Conservation (phyloP, 1,140 invertebrate species). For the Agrilus planipennis region DNA sequence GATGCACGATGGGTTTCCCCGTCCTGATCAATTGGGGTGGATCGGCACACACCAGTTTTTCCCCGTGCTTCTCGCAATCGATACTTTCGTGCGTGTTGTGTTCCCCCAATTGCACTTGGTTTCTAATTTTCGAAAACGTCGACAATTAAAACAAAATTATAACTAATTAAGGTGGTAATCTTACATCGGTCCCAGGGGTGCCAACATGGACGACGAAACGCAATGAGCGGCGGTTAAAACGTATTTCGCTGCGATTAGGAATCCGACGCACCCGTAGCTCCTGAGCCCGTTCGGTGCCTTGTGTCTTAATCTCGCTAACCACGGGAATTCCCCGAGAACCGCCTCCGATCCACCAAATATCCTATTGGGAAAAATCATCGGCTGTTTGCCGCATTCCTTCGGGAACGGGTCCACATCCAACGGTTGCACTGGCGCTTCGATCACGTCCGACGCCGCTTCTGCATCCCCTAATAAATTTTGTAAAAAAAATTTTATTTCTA, state of each 20-base stretch:
- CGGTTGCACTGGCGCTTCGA: too few species aligned
- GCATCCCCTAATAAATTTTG: too few species aligned
- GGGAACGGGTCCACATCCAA: constrained; percentile 14
- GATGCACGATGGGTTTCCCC: constrained; percentile 32
- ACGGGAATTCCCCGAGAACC: constrained; percentile 42
- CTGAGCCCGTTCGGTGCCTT: constrained; percentile 13
- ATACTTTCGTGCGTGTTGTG: constrained; percentile 39
- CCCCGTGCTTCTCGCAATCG: constrained; percentile 39
- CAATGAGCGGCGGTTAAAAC: constrained; percentile 46
- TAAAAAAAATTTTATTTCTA: too few species aligned
- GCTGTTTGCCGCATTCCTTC: constrained; percentile 23
- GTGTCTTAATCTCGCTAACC: constrained; percentile 27
- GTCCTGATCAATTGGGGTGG: constrained; percentile 19
- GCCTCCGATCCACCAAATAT: constrained; percentile 32
- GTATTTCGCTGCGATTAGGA: constrained; percentile 36
- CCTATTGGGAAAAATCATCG: constrained; percentile 13
- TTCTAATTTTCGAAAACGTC: constrained; percentile 29
- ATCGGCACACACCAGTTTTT: constrained; percentile 21
- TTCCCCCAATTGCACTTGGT: constrained; percentile 48
- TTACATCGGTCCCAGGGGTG: constrained; percentile 18
- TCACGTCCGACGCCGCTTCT: too few species aligned
- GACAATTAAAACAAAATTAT: neutral
- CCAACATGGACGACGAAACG: constrained; percentile 18
- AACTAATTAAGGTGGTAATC: constrained; percentile 3
- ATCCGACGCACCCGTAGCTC: constrained; percentile 39